These are phyloP conservation scores for Limnephilus marmoratus DNA, from an alignment of 2,888 invertebrate genomes.

Conservation along the genomic window DNA sequence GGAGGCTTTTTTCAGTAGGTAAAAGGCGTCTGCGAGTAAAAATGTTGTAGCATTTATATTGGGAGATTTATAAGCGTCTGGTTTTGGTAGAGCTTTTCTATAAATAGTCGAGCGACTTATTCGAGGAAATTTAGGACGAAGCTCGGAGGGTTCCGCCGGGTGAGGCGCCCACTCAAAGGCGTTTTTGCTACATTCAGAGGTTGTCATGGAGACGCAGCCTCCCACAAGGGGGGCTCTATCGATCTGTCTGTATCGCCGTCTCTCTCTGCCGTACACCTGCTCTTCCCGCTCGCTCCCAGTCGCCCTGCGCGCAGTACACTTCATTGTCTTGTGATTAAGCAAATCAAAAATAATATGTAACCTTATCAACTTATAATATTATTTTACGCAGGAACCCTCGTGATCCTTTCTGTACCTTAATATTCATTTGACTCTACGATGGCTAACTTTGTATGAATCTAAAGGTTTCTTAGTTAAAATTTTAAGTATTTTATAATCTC, in stretches of 20 bases:
- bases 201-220: constrained; percentile 72
- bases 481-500: not conserved
- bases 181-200: constrained; percentile 66
- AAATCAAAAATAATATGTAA: too few relatives aligned
- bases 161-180: constrained; percentile 56
- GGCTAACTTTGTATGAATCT: not conserved
- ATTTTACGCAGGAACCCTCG: too few relatives aligned
- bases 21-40: constrained; percentile 25
- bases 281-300: constrained; percentile 25
- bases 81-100: not conserved
- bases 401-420: too few relatives aligned
- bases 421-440: too few relatives aligned
- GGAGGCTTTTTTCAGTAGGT: not conserved
- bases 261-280: constrained; percentile 30
- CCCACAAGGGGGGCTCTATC: constrained; percentile 61
- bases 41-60: not conserved
- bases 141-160: constrained; percentile 28
- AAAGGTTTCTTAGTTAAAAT: not conserved
- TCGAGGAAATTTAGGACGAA: not conserved
- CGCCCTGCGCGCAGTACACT: not conserved
- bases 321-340: constrained; percentile 1
- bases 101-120: constrained; percentile 25
- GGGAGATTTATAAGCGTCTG: too few relatives aligned
- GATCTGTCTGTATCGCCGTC: constrained; percentile 56
- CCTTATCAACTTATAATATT: too few relatives aligned